Conservation (phyloP, 2,797 vertebrate species). For the Dromococcyx pavoninus region DNA sequence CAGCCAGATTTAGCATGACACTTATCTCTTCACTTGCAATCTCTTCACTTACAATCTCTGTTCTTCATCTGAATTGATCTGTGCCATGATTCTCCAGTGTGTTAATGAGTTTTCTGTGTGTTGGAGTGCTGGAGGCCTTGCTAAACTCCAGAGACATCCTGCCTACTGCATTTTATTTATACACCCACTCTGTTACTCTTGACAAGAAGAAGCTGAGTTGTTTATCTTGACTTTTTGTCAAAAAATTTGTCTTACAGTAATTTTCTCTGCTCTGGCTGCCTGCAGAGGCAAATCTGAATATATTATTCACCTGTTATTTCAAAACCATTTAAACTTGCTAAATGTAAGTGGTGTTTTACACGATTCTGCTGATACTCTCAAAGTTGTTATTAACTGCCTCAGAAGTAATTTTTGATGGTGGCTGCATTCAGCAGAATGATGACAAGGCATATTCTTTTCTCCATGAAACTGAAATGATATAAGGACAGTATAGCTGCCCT, state of each 20-base stretch:
- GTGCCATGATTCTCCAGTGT: not conserved
- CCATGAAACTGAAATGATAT: not conserved
- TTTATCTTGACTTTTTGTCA: slow-evolving; percentile 42
- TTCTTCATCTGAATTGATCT: slow-evolving; percentile 62
- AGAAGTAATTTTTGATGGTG: slow-evolving; percentile 58
- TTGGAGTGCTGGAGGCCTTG: slow-evolving; percentile 3
- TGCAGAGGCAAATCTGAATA: slow-evolving; percentile 18
- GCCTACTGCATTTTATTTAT: slow-evolving; percentile 54
- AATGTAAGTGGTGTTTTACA: slow-evolving; percentile 55
- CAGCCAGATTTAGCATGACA: slow-evolving; percentile 50
- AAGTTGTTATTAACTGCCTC: slow-evolving; percentile 60
- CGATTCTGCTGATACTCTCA: slow-evolving; percentile 49
- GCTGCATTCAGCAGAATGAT: slow-evolving; percentile 53
- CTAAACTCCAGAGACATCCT: slow-evolving; percentile 30
- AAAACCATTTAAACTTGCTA: slow-evolving; percentile 52
- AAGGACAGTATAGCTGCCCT: not conserved
- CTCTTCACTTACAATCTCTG: slow-evolving; percentile 43
- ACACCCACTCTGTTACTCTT: slow-evolving; percentile 45
- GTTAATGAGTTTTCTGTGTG: slow-evolving; percentile 55
- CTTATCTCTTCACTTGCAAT: slow-evolving; percentile 48
- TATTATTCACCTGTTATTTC: slow-evolving; percentile 67
- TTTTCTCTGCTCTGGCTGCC: slow-evolving; percentile 59
- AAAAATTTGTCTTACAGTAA: slow-evolving; percentile 54
- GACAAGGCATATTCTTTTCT: slow-evolving; percentile 43
- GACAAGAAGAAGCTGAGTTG: slow-evolving; percentile 34